Evolutionary conservation across 2,888 invertebrate genomes (phyloP), one percentile per base, ranked within the genome.

Genomic region (Chirona hameri): DNA sequence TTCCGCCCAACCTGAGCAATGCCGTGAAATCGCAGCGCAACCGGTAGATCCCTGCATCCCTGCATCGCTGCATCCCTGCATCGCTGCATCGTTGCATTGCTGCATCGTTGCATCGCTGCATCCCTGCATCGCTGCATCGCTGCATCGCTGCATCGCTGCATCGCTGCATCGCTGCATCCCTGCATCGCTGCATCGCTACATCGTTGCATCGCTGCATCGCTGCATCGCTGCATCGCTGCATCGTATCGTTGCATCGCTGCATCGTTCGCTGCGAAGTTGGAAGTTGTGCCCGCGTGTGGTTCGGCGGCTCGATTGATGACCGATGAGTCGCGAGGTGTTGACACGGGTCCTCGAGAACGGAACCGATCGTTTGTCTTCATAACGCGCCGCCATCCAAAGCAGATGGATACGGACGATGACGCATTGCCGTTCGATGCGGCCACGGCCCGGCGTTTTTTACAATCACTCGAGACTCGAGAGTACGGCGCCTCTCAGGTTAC

Each of bases 341-440:
- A 69, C 69, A 18, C 9, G 18, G 69, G 69, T 31, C 39, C 21
- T 39, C 76, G 24, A 18, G 10, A 24, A 24, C 1, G 12, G 24
- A 18, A 15, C 15, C 24, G 76, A 10, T 46, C 76, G 18, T 76
- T 76, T 76, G 76, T 76, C 76, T 76, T 76, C 39, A 76, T 76
- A 76, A 46, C 39, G 24, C 60, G 46, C 21, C 76, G 76, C 52
- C 52, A 24, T 39, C 76, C 39, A 21, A 21, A 21, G 39, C 76
- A 46, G 76, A 76, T 76, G 76, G 76, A 39, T 76, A 76, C 46
- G 76, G 4, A 46, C 15, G 76, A 76, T 76, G 76, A 76, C 21
- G 76, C 76, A 76, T 76, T 24, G 76, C 24, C 76, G 18, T 21
- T 76, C 3, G 69, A 29, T 12, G 52, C 18, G 12, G 52, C 52